Base-by-base conservation (phyloP, 2,113 vertebrate species). In the Phylloscopus whistleri region DNA sequence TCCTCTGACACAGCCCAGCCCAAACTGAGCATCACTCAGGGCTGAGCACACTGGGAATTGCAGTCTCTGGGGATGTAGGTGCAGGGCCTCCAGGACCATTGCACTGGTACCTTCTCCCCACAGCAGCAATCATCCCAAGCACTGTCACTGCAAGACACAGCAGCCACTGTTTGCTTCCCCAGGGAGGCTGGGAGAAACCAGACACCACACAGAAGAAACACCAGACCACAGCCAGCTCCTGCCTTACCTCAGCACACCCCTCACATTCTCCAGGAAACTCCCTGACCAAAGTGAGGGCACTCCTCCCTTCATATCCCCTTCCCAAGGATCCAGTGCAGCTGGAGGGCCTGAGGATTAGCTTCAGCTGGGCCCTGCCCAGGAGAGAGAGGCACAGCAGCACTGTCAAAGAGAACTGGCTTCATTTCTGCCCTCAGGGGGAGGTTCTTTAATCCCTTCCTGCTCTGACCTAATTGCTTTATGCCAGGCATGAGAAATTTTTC, bases 221-320 rank as follows among this genome's bases (percentile, higher is more conserved):
- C 13, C 1, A 1, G 35, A 14, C 44, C 68, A 41, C 56, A 48
- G 16, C 68, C 35, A 62, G 15, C 9, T 56, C 55, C 4, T 17
- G 2, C 35, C 75, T 58, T 35, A 52, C 68, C 64, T 78, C 70
- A 63, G 0, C 0, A 52, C 76, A 4, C 6, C 7, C 9, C 0
- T 14, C 22, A 24, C 16, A 23, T 1, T 5, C 31, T 11, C 35
- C 44, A 63, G 2, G 0, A 69, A 84, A 66, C 1, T 1, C 26
- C 28, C 49, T 49, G 0, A 12, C 13, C 27, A 44, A 16, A 7
- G 1, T 13, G 3, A 2, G 0, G 35, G 18, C 53, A 64, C 67
- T 75, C n/a, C 52, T 91, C 74, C 39, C 39, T 68, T 73, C 86
- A 22, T 59, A 62, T 19, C 44, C 72, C 53, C n/a, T 80, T 93